These are phyloP conservation scores for Meghimatium bilineatum DNA, from an alignment of 2,888 invertebrate genomes.

Conservation along the genomic window DNA sequence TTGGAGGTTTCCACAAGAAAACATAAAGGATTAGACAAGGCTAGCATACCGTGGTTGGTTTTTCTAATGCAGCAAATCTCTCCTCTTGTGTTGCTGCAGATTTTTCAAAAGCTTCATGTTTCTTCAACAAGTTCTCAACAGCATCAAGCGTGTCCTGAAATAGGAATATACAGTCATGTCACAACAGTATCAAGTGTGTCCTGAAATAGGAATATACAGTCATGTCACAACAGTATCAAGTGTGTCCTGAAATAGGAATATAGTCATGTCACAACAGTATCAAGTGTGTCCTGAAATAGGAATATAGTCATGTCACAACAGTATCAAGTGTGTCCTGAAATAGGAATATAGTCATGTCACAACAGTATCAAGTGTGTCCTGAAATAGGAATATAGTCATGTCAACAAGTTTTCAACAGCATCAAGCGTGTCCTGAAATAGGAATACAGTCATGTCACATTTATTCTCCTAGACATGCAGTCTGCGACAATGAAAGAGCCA, in stretches of 20 bases:
- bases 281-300: too few species aligned
- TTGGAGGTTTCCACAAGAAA: too few species aligned
- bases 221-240: conserved; percentile 99
- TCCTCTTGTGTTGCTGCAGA: conserved; percentile 99
- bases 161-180: neutral
- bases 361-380: too few species aligned
- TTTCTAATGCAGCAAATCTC: conserved; percentile 97
- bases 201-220: too few species aligned
- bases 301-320: too few species aligned
- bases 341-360: too few species aligned
- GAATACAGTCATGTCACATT: too few species aligned
- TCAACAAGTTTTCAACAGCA: conserved; percentile 98
- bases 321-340: too few species aligned
- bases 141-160: conserved; percentile 95
- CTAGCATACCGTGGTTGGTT: conserved; percentile 92
- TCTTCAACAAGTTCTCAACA: conserved; percentile 98
- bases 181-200: neutral
- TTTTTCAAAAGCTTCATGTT: conserved; percentile 99
- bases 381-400: too few species aligned
- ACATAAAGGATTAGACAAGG: neutral
- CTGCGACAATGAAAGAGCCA: too few species aligned
- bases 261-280: too few species aligned
- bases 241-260: conserved; percentile 84
- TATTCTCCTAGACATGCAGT: too few species aligned
- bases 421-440: conserved; percentile 91